Evolutionary conservation across 1,140 invertebrate species (phyloP).

Genomic region (Melipona quadrifasciata): DNA sequence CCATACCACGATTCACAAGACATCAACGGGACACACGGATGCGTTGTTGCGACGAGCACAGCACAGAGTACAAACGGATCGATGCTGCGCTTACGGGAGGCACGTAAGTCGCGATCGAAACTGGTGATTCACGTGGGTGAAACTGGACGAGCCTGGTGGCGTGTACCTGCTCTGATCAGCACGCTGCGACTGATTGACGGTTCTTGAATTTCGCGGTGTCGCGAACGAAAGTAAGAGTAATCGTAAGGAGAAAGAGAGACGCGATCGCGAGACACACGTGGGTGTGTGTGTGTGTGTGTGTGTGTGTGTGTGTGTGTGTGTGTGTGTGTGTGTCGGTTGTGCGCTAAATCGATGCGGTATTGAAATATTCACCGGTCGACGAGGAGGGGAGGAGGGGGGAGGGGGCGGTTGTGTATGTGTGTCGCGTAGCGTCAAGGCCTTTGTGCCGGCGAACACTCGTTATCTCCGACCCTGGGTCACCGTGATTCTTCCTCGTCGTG

Average conservation of each 20-base stretch:
- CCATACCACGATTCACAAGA: slow-evolving; percentile 12
- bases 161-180: slow-evolving; percentile 1
- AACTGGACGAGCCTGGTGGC: not conserved
- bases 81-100: not conserved
- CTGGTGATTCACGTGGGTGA: not conserved
- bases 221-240: not conserved
- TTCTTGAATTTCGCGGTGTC: not conserved
- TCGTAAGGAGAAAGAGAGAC: not conserved
- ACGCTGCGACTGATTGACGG: not conserved
- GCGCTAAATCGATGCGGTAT: slow-evolving; percentile 60
- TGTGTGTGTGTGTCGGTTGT: not conserved
- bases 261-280: slow-evolving; percentile 17
- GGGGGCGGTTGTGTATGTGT: not conserved
- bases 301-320: not conserved
- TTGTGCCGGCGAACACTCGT: not conserved
- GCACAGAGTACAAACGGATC: not conserved
- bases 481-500: not conserved
- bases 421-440: slow-evolving; percentile 5
- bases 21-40: not conserved
- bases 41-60: not conserved
- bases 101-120: not conserved
- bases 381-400: not conserved
- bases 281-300: too few relatives aligned
- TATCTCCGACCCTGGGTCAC: slow-evolving; percentile 17
- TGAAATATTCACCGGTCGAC: slow-evolving; percentile 62